These are phyloP conservation scores for Pantala flavescens DNA, from an alignment of 1,140 invertebrate species.

Conservation along the genomic window DNA sequence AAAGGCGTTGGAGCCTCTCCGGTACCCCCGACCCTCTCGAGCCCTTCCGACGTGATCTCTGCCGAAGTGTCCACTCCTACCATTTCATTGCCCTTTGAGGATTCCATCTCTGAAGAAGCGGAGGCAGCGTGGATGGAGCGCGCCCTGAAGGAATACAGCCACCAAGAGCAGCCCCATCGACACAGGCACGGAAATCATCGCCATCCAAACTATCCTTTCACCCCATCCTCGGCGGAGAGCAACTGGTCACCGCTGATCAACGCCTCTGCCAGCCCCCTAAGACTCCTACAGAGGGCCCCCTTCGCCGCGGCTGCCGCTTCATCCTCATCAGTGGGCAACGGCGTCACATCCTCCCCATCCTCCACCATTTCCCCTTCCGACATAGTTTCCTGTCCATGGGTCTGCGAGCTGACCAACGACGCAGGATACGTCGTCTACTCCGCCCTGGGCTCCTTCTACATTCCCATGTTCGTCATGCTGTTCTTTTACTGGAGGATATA, in stretches of 20 bases:
- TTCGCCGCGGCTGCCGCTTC: background rate
- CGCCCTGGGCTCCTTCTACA: conserved; percentile 89
- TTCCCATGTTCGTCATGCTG: conserved; percentile 91
- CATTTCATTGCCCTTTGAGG: conserved; percentile 5
- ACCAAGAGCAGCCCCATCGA: background rate
- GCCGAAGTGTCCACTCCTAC: conserved; percentile 20
- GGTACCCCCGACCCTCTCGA: conserved; percentile 11
- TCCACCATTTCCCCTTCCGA: background rate
- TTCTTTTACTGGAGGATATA: conserved; percentile 97
- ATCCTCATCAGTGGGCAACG: background rate
- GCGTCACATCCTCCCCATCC: background rate
- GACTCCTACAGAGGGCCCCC: background rate
- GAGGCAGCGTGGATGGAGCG: background rate
- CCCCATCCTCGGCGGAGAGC: background rate
- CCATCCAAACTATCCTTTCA: background rate
- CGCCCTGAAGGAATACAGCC: background rate
- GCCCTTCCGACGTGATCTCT: background rate
- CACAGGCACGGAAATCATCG: background rate
- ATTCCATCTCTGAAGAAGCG: background rate
- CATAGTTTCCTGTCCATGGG: conserved; percentile 53
- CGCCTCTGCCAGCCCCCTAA: background rate
- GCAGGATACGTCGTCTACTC: conserved; percentile 53
- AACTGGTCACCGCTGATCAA: background rate
- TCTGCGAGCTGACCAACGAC: conserved; percentile 83
- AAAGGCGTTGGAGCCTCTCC: background rate